A percentile compares a stretch with the other conserved stretches of the same genome.
These are phyloP conservation scores for Eublepharis macularius DNA, from an alignment of 2,113 vertebrate genomes.

Conservation along the genomic window DNA sequence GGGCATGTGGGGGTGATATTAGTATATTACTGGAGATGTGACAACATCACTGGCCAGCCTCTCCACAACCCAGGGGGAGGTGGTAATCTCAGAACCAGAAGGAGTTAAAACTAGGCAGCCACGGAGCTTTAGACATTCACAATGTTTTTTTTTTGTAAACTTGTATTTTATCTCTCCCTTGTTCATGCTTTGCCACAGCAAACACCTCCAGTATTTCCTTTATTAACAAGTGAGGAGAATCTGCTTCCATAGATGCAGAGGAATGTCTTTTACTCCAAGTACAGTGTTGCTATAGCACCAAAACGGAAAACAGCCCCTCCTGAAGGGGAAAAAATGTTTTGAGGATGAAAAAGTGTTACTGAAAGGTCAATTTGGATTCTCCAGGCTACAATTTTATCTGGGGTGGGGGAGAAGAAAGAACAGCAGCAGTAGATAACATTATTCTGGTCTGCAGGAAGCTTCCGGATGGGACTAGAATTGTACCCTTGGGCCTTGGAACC, in stretches of 20 bases:
- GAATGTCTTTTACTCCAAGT: conserved; percentile 61
- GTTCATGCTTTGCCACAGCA: conserved; percentile 12
- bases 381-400: conserved; percentile 15
- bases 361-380: conserved; percentile 35
- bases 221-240: conserved; percentile 30
- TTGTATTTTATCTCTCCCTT: conserved; percentile 13
- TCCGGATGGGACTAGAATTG: too few relatives aligned
- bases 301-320: conserved; percentile 52
- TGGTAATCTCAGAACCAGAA: background rate
- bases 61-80: too few relatives aligned
- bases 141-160: background rate
- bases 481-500: too few relatives aligned
- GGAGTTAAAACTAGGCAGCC: background rate
- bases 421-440: too few relatives aligned
- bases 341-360: conserved; percentile 33
- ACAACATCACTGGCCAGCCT: too few relatives aligned
- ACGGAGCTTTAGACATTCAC: background rate
- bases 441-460: too few relatives aligned
- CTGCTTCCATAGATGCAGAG: conserved; percentile 36
- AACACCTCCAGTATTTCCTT: conserved; percentile 30
- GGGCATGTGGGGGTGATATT: too few relatives aligned
- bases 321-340: conserved; percentile 44
- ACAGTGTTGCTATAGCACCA: conserved; percentile 64
- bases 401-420: too few relatives aligned
- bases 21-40: too few relatives aligned